Conservation (phyloP, 2,888 invertebrate genomes). For the Drosophila eohydei region DNA sequence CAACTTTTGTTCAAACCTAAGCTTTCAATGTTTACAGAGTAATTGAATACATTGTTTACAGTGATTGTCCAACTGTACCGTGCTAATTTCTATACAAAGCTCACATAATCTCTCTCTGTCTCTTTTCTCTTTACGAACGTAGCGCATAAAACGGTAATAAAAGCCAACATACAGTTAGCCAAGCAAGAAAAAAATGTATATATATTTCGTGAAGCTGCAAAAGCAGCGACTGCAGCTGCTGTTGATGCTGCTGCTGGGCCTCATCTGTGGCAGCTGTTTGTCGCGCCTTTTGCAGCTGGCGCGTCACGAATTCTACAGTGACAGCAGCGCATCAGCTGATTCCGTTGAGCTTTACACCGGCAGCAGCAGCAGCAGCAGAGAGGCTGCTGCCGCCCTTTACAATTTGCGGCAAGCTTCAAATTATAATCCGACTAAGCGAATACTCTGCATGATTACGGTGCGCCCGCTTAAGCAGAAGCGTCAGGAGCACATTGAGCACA, state of each 20-base stretch:
- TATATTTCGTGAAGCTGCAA: slow-evolving; percentile 36
- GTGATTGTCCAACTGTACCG: background rate
- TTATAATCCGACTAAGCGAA: slow-evolving; percentile 84
- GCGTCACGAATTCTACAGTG: slow-evolving; percentile 18
- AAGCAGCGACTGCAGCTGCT: slow-evolving; percentile 58
- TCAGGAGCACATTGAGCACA: slow-evolving; percentile 95
- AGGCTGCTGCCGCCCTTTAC: background rate
- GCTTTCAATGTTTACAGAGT: too few relatives aligned
- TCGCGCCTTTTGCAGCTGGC: slow-evolving; percentile 68
- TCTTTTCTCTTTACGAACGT: background rate
- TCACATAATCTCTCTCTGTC: background rate
- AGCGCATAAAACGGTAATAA: slow-evolving; percentile 51
- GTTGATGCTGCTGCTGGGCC: slow-evolving; percentile 69
- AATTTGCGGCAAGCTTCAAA: background rate
- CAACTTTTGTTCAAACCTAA: too few relatives aligned
- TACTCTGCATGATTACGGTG: slow-evolving; percentile 98
- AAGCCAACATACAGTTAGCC: slow-evolving; percentile 17
- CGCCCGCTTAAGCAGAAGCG: slow-evolving; percentile 90
- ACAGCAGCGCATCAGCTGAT: background rate
- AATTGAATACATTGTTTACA: background rate
- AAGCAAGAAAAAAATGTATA: background rate
- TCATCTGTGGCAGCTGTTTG: slow-evolving; percentile 73
- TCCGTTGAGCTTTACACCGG: background rate
- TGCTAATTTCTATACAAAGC: too few relatives aligned
- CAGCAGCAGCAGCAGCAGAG: background rate